Evolutionary conservation across 2,797 vertebrate species (phyloP), one percentile per base, ranked within the genome.

Genomic region (Melanotaenia maccullochi): DNA sequence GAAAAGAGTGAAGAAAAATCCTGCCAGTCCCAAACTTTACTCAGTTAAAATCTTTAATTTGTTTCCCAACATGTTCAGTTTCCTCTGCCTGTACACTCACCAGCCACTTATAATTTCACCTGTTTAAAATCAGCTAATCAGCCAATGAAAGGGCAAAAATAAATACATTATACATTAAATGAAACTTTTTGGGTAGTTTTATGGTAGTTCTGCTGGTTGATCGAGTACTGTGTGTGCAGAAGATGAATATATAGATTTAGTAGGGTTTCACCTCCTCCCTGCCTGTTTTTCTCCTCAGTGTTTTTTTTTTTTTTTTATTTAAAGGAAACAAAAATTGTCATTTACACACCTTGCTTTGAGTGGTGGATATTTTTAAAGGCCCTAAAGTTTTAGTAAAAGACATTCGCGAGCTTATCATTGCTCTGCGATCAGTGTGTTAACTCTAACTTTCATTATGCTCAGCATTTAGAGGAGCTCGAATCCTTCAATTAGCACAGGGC

Each of bases 361-460:
- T 35, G 60, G n/a, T 18, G 32, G 52, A 60, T 33, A 20, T 47
- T 49, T 71, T 35, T 20, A n/a, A 38, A 56, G 16, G 38, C 40
- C 42, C 36, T 33, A 32, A 63, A 12, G 14, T 68, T 64, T 61
- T 8, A 33, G 6, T 8, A 22, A 14, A 42, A 32, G 8, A n/a
- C 25, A 22, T 22, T 28, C 28, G 30, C 59, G 25, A 68, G 30
- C 2, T 49, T 7, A 16, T 35, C 5, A 3, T 64, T 5, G 24
- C 13, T 35, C 12, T 12, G 32, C 13, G 16, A 7, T 58, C 40
- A 20, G n/a, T 25, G 65, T 35, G 44, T 59, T 47, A 44, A 32
- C 55, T 47, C 55, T 6, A 16, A 55, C 13, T 9, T 9, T 32
- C 6, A 28, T 32, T 7, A 9, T 16, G 54, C 14, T 28, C 25